Evolutionary conservation across 2,113 vertebrate species (phyloP), one percentile per base, ranked within the genome.

Genomic region (Hippolais icterina): DNA sequence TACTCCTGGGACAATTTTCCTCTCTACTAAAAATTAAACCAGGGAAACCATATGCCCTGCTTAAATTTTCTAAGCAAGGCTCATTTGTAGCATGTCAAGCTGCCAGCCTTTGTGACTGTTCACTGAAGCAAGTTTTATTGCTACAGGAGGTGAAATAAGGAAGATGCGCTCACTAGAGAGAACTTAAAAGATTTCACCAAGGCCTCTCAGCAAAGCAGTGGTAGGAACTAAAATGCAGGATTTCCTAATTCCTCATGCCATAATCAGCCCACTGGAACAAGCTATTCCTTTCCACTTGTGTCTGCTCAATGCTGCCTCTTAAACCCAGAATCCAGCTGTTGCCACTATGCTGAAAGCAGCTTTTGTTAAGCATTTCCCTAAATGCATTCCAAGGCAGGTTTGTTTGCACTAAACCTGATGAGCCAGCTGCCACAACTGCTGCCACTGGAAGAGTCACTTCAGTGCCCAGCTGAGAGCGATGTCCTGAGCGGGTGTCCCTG

Each of bases 251-350:
- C 68, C 44, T 86, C 15, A 20, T 78, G 60, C 39, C n/a, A 56
- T 25, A 35, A 60, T 71, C 85, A 95, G 63, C n/a, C 78, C 54
- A 83, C 31, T 75, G 72, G 64, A 94, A 90, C 56, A 64, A 74
- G 31, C 14, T 37, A 46, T 66, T 94, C 84, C 79, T 78, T 52
- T 75, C 68, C 71, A 78, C 76, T 88, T 71, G 35, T 56, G 84
- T 63, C 49, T 52, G 31, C 88, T 88, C 89, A 77, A 10, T 22
- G 37, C 20, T 50, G 63, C 59, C 59, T 95, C 82, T 85, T 75
- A 87, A 90, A 88, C 42, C 20, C 68, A 74, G 90, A 77, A 86
- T 90, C 92, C 93, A 94, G 90, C 75, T 94, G 85, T 49, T 94
- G 79, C 59, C 68, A 64, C 56, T 19, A 44, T 93, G 72, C 69